Percentiles rank a stretch among this genome's conserved stretches.
Evolutionary conservation across 1,140 invertebrate genomes (phyloP).

Genomic region (Stenopsyche tienmushanensis): DNA sequence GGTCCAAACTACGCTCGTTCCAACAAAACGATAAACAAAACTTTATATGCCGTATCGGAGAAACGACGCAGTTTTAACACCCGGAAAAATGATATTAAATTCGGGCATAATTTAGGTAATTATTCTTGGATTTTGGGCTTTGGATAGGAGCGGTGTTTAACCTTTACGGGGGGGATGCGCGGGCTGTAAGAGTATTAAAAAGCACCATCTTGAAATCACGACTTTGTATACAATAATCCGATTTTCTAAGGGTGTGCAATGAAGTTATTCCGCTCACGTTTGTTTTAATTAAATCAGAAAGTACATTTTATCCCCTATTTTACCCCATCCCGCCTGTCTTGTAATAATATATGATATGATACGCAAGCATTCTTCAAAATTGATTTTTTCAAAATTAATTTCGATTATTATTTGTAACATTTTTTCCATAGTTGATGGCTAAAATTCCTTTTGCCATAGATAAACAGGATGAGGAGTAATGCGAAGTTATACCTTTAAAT

Average conservation of each 20-base stretch:
- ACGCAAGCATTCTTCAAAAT: slow-evolving; percentile 5
- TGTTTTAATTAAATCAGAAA: slow-evolving; percentile 33
- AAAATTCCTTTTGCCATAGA: no score
- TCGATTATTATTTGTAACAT: no score
- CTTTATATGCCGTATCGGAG: neutral
- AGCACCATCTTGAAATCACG: slow-evolving; percentile 32
- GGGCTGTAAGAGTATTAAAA: slow-evolving; percentile 14
- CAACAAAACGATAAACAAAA: neutral
- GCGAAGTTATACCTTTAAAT: no score
- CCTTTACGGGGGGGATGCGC: neutral
- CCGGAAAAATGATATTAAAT: neutral
- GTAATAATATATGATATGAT: slow-evolving; percentile 8
- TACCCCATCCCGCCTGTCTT: slow-evolving; percentile 14
- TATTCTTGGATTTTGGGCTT: neutral
- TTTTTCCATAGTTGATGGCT: no score
- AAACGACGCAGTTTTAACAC: neutral
- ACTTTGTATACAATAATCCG: slow-evolving; percentile 31
- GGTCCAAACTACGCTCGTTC: neutral
- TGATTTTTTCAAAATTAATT: no score
- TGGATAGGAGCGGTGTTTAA: neutral
- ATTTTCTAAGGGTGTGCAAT: slow-evolving; percentile 27
- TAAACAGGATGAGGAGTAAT: no score
- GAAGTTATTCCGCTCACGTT: slow-evolving; percentile 30
- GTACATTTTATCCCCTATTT: slow-evolving; percentile 21
- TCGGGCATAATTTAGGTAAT: neutral